phyloP scores from a whole-genome alignment of 2,888 invertebrate species.

The Tyria jacobaeae region DNA sequence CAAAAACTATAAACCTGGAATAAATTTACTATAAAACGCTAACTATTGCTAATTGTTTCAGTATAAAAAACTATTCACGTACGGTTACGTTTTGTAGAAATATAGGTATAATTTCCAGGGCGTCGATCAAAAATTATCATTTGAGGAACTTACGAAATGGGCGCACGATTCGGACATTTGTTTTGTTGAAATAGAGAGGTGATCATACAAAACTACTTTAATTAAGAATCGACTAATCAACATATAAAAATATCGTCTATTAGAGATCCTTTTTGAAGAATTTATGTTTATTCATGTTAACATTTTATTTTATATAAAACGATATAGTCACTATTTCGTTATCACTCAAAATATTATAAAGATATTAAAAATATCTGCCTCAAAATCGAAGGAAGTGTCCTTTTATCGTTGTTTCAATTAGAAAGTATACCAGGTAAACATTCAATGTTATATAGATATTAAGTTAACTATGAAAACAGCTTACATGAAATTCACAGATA shows the following conservation, averaged over 20 bases:
- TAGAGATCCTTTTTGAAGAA: too few relatives aligned
- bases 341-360: too few relatives aligned
- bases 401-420: too few relatives aligned
- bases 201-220: constrained; percentile 51
- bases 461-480: too few relatives aligned
- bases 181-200: constrained; percentile 76
- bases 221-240: constrained; percentile 19
- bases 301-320: too few relatives aligned
- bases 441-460: too few relatives aligned
- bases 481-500: too few relatives aligned
- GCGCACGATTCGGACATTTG: constrained; percentile 86
- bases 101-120: constrained; percentile 66
- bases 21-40: constrained; percentile 49
- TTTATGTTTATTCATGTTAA: too few relatives aligned
- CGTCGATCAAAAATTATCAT: constrained; percentile 78
- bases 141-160: constrained; percentile 85
- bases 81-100: constrained; percentile 48
- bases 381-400: too few relatives aligned
- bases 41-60: constrained; percentile 35
- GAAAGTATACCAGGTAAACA: too few relatives aligned
- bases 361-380: too few relatives aligned
- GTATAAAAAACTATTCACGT: constrained; percentile 51
- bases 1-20: constrained; percentile 61
- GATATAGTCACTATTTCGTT: too few relatives aligned
- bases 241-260: not conserved